Evolutionary conservation across 2,113 vertebrate genomes (phyloP).

Genomic region (Picathartes gymnocephalus): DNA sequence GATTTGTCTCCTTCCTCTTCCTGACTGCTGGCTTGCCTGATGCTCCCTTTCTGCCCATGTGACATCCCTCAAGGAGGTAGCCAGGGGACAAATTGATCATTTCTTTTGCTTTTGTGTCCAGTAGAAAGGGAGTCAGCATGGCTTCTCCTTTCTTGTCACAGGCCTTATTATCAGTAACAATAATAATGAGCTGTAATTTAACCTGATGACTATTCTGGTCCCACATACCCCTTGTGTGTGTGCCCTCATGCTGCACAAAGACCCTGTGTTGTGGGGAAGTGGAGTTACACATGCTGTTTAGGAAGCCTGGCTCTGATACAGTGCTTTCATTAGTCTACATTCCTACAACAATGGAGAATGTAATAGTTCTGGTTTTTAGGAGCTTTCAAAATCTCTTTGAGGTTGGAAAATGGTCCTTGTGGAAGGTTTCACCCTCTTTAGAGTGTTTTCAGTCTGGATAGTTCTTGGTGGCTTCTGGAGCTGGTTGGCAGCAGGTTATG

Average conservation of each 20-base stretch:
- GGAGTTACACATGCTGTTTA: neutral
- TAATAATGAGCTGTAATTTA: conserved; percentile 32
- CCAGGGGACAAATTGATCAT: conserved; percentile 1
- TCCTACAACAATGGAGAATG: neutral
- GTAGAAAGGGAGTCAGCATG: neutral
- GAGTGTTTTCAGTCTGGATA: neutral
- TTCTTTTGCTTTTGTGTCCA: conserved; percentile 21
- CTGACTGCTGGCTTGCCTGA: neutral
- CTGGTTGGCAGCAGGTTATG: neutral
- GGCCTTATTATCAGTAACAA: neutral
- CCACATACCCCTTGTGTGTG: neutral
- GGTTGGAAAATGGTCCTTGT: neutral
- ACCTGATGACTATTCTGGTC: neutral
- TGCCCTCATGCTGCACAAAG: neutral
- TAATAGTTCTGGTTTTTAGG: neutral
- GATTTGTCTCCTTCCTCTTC: neutral
- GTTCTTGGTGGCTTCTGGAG: neutral
- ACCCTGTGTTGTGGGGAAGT: neutral
- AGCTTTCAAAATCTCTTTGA: neutral
- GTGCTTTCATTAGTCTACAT: neutral
- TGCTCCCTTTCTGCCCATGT: neutral
- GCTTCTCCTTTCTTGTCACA: neutral
- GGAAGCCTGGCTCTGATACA: neutral
- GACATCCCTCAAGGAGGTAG: neutral
- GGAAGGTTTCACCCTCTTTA: neutral